These are phyloP conservation scores for Pelodytes ibericus DNA, from an alignment of 2,797 vertebrate genomes.

Conservation along the genomic window DNA sequence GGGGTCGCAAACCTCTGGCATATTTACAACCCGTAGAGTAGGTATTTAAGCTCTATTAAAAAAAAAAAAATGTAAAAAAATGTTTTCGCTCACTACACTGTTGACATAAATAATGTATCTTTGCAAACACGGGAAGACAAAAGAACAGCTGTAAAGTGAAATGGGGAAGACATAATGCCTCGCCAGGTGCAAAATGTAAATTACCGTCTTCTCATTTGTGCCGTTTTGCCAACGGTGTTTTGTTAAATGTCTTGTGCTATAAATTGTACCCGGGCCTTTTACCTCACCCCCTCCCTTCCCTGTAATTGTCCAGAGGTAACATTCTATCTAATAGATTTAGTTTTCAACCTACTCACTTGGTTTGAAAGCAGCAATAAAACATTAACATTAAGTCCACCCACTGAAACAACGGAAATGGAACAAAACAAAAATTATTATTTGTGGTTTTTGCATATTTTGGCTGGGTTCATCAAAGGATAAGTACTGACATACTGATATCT, in stretches of 20 bases:
- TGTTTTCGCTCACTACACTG: constrained; percentile 16
- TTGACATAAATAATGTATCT: constrained; percentile 41
- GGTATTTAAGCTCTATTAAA: constrained; percentile 21
- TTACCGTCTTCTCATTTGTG: constrained; percentile 32
- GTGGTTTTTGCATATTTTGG: not conserved
- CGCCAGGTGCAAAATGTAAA: constrained; percentile 44
- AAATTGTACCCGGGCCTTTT: constrained; percentile 21
- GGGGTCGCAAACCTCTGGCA: too few species aligned
- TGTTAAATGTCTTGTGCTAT: constrained; percentile 19
- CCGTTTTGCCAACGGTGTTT: constrained; percentile 6
- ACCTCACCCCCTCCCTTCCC: not conserved
- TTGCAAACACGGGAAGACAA: constrained; percentile 19
- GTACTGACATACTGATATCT: not conserved
- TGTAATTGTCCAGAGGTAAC: constrained; percentile 4
- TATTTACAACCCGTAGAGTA: not conserved
- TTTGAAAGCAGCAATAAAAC: not conserved
- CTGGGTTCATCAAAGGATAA: not conserved
- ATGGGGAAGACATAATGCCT: constrained; percentile 28
- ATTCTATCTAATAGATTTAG: not conserved
- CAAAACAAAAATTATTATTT: not conserved
- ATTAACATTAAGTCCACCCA: not conserved
- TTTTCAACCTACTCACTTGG: not conserved
- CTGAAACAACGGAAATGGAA: too few species aligned
- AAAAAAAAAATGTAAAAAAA: too few species aligned
- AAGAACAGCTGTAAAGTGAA: constrained; percentile 43